Evolutionary conservation across 2,797 vertebrate species (phyloP).

Genomic region (Pelochelys cantorii): DNA sequence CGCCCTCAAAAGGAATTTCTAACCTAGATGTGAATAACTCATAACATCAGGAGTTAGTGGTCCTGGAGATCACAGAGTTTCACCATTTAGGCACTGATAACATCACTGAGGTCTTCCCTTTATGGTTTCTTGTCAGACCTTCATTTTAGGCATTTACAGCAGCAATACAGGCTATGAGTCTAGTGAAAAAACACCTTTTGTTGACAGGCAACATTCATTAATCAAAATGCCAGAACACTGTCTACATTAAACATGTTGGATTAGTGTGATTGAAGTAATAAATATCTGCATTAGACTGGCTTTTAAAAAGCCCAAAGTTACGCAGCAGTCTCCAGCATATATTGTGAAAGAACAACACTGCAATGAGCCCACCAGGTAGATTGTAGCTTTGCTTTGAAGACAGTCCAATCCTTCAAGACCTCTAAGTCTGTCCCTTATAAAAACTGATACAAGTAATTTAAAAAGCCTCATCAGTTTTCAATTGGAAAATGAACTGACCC

Average conservation of each 20-base stretch:
- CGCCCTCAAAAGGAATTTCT: slow-evolving; percentile 36
- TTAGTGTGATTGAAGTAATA: background rate
- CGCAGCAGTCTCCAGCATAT: background rate
- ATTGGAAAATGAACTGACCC: no score
- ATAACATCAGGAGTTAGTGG: slow-evolving; percentile 37
- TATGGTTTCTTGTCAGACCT: background rate
- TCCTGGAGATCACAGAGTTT: slow-evolving; percentile 50
- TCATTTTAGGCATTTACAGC: background rate
- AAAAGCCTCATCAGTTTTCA: background rate
- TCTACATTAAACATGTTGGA: background rate
- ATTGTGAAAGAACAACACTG: background rate
- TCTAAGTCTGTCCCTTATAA: background rate
- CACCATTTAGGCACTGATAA: slow-evolving; percentile 13
- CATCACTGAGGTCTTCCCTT: background rate
- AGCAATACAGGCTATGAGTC: background rate
- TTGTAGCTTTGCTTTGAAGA: background rate
- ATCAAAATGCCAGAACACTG: background rate
- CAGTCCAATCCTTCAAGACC: background rate
- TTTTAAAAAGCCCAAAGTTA: background rate
- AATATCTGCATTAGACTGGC: background rate
- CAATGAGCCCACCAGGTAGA: background rate
- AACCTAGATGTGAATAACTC: slow-evolving; percentile 49
- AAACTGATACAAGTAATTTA: background rate
- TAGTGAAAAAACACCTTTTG: background rate
- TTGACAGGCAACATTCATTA: background rate